Conservation (phyloP, 53 echinoderm and acorn worm genomes). For the Crossaster papposus region DNA sequence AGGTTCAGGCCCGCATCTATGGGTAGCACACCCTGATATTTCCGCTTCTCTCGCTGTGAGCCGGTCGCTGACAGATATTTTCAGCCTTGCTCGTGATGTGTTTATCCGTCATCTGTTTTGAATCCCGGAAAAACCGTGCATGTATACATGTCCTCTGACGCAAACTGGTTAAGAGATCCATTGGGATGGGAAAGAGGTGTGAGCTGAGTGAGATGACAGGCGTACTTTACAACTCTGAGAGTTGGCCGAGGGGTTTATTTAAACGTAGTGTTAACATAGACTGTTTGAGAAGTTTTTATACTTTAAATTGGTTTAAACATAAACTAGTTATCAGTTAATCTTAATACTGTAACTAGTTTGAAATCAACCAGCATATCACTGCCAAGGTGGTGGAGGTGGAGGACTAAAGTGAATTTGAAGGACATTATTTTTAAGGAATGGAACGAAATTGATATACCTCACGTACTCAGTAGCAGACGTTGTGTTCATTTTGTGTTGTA, state of each 20-base stretch:
- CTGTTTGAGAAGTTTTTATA: slow-evolving; percentile 24
- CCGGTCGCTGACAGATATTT: too few species aligned
- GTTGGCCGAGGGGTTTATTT: not conserved
- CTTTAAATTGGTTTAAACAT: slow-evolving; percentile 30
- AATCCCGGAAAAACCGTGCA: too few species aligned
- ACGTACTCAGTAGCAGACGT: slow-evolving; percentile 50
- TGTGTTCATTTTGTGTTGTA: not conserved
- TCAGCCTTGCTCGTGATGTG: too few species aligned
- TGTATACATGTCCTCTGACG: too few species aligned
- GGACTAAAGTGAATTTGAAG: slow-evolving; percentile 8
- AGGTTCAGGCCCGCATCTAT: too few species aligned
- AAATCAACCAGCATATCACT: slow-evolving; percentile 45
- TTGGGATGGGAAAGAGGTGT: not conserved
- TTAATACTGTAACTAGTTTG: slow-evolving; percentile 35
- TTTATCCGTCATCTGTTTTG: too few species aligned
- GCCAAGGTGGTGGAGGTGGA: slow-evolving; percentile 17
- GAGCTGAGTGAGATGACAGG: not conserved
- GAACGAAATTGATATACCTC: slow-evolving; percentile 41
- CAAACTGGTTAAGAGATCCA: not conserved
- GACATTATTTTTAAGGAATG: not conserved
- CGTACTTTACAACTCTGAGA: not conserved
- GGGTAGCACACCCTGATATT: too few species aligned
- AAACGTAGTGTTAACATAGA: not conserved
- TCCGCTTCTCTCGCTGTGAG: too few species aligned
- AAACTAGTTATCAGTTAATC: slow-evolving; percentile 35